These are phyloP conservation scores for Alfaro cultratus DNA, from an alignment of 2,797 vertebrate species.

Conservation along the genomic window DNA sequence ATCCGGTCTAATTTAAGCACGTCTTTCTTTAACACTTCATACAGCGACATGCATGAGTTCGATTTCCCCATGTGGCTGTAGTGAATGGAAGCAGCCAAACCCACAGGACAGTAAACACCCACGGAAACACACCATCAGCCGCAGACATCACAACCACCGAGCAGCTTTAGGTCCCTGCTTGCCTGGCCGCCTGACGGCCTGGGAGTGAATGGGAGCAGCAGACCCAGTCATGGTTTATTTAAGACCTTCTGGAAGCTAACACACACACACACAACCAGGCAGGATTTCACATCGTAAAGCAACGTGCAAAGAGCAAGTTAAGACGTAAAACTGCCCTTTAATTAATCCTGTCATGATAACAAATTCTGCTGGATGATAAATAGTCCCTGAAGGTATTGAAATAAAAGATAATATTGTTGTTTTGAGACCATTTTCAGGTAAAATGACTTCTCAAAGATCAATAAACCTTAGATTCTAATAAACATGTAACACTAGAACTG, in stretches of 20 bases:
- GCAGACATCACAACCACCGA: slow-evolving; percentile 40
- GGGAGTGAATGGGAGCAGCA: not conserved
- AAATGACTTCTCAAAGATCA: no score
- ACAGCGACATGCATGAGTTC: slow-evolving; percentile 34
- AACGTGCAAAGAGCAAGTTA: not conserved
- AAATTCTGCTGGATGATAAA: no score
- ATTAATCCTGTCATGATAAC: no score
- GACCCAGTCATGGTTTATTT: not conserved
- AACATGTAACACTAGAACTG: no score
- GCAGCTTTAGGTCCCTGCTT: slow-evolving; percentile 1
- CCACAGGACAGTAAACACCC: slow-evolving; percentile 48
- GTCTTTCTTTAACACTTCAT: slow-evolving; percentile 3
- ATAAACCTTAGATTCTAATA: no score
- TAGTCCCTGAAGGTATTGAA: no score
- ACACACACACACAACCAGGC: not conserved
- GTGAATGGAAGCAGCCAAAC: slow-evolving; percentile 35
- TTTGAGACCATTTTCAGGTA: no score
- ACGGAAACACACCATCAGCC: slow-evolving; percentile 32
- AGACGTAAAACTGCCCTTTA: no score
- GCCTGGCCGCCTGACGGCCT: not conserved
- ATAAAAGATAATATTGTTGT: no score
- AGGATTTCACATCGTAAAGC: not conserved
- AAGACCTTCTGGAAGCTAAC: not conserved
- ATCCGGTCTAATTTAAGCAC: slow-evolving; percentile 7
- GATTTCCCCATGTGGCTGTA: slow-evolving; percentile 33